These are phyloP conservation scores for Etheostoma nigrum DNA, from an alignment of 2,797 vertebrate species.

Conservation along the genomic window DNA sequence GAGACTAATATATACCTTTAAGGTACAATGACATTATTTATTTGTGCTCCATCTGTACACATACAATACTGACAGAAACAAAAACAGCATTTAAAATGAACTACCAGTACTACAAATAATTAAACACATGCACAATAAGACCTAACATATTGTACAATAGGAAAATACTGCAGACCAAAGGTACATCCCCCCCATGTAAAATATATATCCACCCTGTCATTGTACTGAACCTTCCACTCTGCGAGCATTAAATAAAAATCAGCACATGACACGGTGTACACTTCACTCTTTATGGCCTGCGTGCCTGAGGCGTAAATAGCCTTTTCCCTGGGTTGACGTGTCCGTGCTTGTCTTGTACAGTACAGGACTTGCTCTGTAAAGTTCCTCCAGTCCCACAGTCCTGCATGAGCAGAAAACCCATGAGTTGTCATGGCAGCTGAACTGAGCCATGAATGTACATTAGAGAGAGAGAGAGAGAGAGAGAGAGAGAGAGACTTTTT, in stretches of 20 bases:
- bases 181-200: background rate
- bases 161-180: background rate
- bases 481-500: conserved; percentile 36
- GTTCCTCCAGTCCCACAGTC: conserved; percentile 43
- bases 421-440: conserved; percentile 78
- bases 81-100: background rate
- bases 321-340: conserved; percentile 10
- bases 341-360: conserved; percentile 29
- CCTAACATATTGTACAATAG: background rate
- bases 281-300: conserved; percentile 26
- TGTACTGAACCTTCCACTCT: conserved; percentile 15
- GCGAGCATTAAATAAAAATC: conserved; percentile 7
- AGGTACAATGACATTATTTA: background rate
- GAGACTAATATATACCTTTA: background rate
- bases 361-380: conserved; percentile 39
- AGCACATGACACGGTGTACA: background rate
- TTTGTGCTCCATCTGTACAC: background rate
- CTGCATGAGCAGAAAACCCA: conserved; percentile 51
- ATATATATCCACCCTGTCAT: background rate
- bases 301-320: conserved; percentile 21
- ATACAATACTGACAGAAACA: background rate
- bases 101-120: background rate
- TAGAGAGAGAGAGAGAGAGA: conserved; percentile 47
- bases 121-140: background rate
- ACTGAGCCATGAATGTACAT: conserved; percentile 71